phyloP scores from a whole-genome alignment of 1,140 invertebrate species.

The Oncopodura yosiiana region DNA sequence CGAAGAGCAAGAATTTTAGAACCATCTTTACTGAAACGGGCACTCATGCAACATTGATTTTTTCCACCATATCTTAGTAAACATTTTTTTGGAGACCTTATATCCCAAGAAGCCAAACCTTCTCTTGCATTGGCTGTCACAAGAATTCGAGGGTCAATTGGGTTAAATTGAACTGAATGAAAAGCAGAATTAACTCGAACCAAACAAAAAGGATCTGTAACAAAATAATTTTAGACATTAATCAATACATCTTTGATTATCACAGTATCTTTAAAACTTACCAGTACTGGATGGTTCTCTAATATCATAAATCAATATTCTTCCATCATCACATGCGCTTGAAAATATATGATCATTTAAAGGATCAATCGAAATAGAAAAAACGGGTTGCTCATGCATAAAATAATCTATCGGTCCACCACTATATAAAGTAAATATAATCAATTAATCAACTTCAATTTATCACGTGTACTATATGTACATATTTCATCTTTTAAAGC shows the following conservation, averaged over 20 bases:
- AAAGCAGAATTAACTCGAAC: slow-evolving; percentile 62
- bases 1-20: slow-evolving; percentile 69
- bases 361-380: slow-evolving; percentile 75
- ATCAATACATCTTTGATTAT: neutral
- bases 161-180: slow-evolving; percentile 86
- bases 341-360: slow-evolving; percentile 70
- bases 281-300: slow-evolving; percentile 52
- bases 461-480: neutral
- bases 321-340: slow-evolving; percentile 82
- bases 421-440: slow-evolving; percentile 42
- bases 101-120: slow-evolving; percentile 79
- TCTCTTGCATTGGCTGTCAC: slow-evolving; percentile 82
- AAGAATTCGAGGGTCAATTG: slow-evolving; percentile 64
- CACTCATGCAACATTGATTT: slow-evolving; percentile 80
- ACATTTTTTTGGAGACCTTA: slow-evolving; percentile 61
- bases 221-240: slow-evolving; percentile 2
- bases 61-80: slow-evolving; percentile 57
- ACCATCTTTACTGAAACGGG: slow-evolving; percentile 72
- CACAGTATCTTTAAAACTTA: slow-evolving; percentile 31
- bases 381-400: slow-evolving; percentile 71
- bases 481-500: neutral
- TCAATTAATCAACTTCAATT: slow-evolving; percentile 7
- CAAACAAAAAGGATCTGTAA: slow-evolving; percentile 51
- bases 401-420: slow-evolving; percentile 63
- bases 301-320: slow-evolving; percentile 74